phyloP scores from a whole-genome alignment of 2,797 vertebrate species.

The Aeoliscus strigatus region DNA sequence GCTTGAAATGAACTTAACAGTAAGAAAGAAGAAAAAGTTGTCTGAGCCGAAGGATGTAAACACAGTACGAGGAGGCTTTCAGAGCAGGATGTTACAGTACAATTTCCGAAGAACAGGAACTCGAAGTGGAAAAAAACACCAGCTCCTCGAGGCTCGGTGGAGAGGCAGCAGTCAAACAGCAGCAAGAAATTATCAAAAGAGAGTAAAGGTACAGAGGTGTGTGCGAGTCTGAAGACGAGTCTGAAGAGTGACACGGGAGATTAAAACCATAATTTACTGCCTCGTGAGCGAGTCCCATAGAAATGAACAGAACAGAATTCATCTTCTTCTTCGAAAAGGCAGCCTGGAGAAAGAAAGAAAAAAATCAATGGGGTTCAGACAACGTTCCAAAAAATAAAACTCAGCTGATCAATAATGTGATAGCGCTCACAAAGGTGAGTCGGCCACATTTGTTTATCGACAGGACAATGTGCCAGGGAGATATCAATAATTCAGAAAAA shows the following conservation, averaged over 20 bases:
- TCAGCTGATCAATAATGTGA: conserved; percentile 71
- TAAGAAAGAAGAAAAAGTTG: conserved; percentile 36
- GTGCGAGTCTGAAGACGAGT: too few relatives aligned
- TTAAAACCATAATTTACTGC: conserved; percentile 51
- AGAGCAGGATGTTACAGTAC: conserved; percentile 18
- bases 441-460: too few relatives aligned
- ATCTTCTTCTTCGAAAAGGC: conserved; percentile 49
- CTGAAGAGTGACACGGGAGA: conserved; percentile 5
- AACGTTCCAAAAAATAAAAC: conserved; percentile 63
- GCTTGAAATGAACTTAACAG: conserved; percentile 50
- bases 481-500: too few relatives aligned
- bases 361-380: conserved; percentile 70
- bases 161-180: conserved; percentile 8
- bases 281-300: conserved; percentile 50
- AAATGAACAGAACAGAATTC: conserved; percentile 28
- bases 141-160: conserved; percentile 12
- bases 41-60: conserved; percentile 37
- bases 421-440: too few relatives aligned
- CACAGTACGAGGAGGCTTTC: conserved; percentile 18
- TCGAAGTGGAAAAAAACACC: conserved; percentile 4
- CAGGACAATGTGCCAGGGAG: too few relatives aligned
- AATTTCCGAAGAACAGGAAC: too few relatives aligned
- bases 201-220: conserved; percentile 1
- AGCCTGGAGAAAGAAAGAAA: conserved; percentile 9
- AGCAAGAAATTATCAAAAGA: conserved; percentile 4